These are phyloP conservation scores for Anolis sagrei DNA, from an alignment of 2,113 vertebrate species.

Conservation along the genomic window DNA sequence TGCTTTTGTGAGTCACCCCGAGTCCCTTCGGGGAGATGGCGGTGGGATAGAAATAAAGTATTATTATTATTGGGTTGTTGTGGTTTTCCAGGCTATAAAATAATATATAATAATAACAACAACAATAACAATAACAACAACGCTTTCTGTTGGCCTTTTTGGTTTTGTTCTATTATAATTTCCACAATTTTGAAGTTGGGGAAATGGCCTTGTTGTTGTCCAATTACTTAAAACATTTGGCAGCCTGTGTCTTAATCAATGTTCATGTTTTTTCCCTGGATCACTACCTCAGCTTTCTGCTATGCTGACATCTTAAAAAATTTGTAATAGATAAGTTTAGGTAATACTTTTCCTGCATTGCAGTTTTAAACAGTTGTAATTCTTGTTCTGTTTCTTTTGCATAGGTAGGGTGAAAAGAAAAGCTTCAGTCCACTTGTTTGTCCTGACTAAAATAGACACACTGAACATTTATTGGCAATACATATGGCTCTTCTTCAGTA, in stretches of 20 bases:
- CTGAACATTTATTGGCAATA: no score
- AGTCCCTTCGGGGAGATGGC: no score
- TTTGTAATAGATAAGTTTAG: background rate
- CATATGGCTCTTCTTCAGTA: no score
- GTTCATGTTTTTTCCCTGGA: background rate
- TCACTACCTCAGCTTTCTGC: background rate
- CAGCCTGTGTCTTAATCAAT: background rate
- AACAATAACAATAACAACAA: no score
- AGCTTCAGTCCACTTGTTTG: no score
- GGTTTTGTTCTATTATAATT: slow-evolving; percentile 7
- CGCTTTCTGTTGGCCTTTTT: background rate
- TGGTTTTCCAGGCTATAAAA: no score
- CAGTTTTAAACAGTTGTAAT: background rate
- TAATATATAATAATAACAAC: no score
- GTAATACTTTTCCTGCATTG: background rate
- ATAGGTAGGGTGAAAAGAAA: background rate
- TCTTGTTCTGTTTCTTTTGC: background rate
- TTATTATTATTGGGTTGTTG: no score
- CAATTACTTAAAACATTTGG: background rate
- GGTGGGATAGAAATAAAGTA: no score
- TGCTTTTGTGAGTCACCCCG: no score
- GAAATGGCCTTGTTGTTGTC: background rate
- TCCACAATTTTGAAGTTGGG: background rate
- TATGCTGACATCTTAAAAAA: background rate
- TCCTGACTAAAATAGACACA: no score